Evolutionary conservation across 2,888 invertebrate species (phyloP), one percentile per base, ranked within the genome.

Genomic region (Acholoe squamosa): DNA sequence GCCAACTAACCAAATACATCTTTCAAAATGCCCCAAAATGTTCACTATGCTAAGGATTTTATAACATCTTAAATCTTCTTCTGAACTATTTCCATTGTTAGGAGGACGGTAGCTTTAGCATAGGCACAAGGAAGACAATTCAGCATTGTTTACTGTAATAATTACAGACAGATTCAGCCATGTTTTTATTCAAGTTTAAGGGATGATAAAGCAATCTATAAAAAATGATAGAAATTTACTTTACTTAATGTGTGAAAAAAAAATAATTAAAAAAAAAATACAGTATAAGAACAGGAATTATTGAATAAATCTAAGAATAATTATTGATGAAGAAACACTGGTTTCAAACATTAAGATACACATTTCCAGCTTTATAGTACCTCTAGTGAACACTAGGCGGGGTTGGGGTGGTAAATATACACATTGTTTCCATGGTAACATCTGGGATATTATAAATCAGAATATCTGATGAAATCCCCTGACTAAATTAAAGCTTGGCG

Each of bases 41-140:
- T n/a, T n/a, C n/a, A n/a, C n/a, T n/a, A n/a, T n/a, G n/a, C n/a
- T n/a, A 43, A 7, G 43, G 10, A 43, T 10, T 3, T 43, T 43
- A 43, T 10, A 43, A 43, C 43, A 43, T 43, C 43, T 43, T 43
- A 7, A 1, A 71, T 28, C 14, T 28, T 5, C 25, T 28, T 28
- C 19, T 3, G 7, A 5, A 0, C 14, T 25, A 7, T 28, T 14
- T n/a, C 5, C 3, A 14, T 25, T 14, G 19, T 16, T 22, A n/a
- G 1, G 3, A 71, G 71, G 71, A 71, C 71, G 71, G 71, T 71
- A 28, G 28, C 71, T 71, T 71, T 28, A 25, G 71, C 71, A 28
- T n/a, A 71, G 71, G 71, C 71, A 71, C 71, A 71, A 71, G 71
- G 25, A 71, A 28, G 71, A 28, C 71, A 1, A 25, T n/a, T 22